phyloP scores from a whole-genome alignment of 2,888 invertebrate genomes.

The Dinocampus coccinellae region DNA sequence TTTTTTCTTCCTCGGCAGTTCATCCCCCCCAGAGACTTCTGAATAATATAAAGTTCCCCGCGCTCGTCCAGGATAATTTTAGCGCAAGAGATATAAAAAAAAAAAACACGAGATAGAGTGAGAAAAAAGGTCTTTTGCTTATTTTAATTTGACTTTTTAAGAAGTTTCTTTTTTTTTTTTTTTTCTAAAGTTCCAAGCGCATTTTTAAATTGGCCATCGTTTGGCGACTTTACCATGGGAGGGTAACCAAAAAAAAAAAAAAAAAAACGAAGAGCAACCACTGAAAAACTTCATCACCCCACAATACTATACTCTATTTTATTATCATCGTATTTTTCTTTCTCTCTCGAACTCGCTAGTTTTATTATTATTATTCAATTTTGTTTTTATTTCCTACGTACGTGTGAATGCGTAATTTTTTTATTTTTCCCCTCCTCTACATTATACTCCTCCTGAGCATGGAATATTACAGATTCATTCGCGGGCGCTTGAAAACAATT shows the following conservation, averaged over 20 bases:
- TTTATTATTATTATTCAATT: not conserved
- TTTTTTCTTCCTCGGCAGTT: conserved; percentile 34
- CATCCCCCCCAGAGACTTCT: conserved; percentile 38
- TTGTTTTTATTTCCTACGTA: no score
- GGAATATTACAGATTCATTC: conserved; percentile 55
- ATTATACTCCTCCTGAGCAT: conserved; percentile 21
- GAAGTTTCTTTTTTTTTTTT: conserved; percentile 53
- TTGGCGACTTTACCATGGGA: conserved; percentile 51
- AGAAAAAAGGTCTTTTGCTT: conserved; percentile 47
- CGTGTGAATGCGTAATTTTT: no score
- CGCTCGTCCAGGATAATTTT: conserved; percentile 54
- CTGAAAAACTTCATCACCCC: conserved; percentile 12
- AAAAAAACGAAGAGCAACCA: not conserved
- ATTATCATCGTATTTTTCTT: not conserved
- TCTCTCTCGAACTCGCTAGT: no score
- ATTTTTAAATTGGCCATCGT: conserved; percentile 63
- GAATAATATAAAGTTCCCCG: conserved; percentile 58
- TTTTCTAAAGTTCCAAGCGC: conserved; percentile 42
- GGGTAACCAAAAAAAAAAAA: no score
- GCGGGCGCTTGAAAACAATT: not conserved
- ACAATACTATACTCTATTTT: not conserved
- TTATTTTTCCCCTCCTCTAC: no score
- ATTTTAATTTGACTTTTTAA: conserved; percentile 66
- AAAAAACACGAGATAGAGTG: conserved; percentile 3
- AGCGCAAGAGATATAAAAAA: conserved; percentile 36